Base-by-base conservation (phyloP, 2,888 invertebrate genomes). In the Amphipyra berbera region DNA sequence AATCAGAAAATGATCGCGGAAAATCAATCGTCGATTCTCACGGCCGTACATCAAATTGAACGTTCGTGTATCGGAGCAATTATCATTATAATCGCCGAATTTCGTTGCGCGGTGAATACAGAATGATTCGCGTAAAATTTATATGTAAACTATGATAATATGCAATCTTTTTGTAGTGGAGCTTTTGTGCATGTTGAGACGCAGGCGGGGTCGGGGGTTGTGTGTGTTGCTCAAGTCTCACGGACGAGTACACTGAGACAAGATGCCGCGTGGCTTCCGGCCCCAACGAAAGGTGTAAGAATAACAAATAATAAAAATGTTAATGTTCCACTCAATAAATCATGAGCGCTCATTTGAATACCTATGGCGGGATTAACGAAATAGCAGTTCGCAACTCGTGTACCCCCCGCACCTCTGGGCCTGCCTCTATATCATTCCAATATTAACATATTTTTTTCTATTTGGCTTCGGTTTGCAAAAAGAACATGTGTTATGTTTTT, bases 221-320 rank as follows among this genome's bases (percentile, higher is more conserved):
- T 85, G 78, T 89, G 87, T 89, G 83, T 88, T 82, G 81, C 81
- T 73, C 71, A 80, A 90, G 89, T 95, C 95, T 94, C 95, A 95
- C 95, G 95, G 94, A 80, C 89, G 93, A 94, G 81, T 89, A 90
- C 88, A 85, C 93, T 89, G 92, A 93, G 93, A 95, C 95, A 92
- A 88, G 86, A 90, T 86, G 93, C 93, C 93, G 90, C 94, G 93
- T 93, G 94, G 91, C 94, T 94, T 93, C 95, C 94, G 93, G 92
- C 93, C 94, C 92, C 84, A 88, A 79, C 86, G 86, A 90, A 91
- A 92, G 91, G 91, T 92, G 91, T 90, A 95, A 95, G 92, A 95
- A 95, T 95, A 95, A 95, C 95, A 95, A 95, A 95, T 95, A 95
- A 95, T 95, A 95, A 95, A 95, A 95, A 95, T 95, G 95, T 90